These are phyloP conservation scores for Ophioninae sp. DNA, from an alignment of 2,888 invertebrate species.

Conservation along the genomic window DNA sequence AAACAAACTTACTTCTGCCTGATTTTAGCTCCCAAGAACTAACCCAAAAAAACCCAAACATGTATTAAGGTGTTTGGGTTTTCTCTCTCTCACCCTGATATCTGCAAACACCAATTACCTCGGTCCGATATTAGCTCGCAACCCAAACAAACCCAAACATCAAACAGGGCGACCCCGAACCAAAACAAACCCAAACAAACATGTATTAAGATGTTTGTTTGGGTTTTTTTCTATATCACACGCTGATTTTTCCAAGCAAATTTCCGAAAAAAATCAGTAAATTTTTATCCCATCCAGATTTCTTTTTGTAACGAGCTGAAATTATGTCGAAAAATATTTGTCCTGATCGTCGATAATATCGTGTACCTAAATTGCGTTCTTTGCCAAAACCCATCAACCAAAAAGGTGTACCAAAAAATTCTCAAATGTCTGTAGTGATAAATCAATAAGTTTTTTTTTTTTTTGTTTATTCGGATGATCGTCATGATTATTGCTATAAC, in stretches of 20 bases:
- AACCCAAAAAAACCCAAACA: background rate
- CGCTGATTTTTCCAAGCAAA: too few relatives aligned
- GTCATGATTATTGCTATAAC: conserved; percentile 54
- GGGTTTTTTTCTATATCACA: too few relatives aligned
- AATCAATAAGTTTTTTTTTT: background rate
- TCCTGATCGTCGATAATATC: background rate
- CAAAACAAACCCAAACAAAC: too few relatives aligned
- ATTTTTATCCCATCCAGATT: background rate
- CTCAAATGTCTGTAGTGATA: background rate
- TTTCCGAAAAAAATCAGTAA: background rate
- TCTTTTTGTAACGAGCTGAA: background rate
- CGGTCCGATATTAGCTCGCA: too few relatives aligned
- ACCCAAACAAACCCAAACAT: too few relatives aligned
- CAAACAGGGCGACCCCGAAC: too few relatives aligned
- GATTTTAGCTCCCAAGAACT: background rate
- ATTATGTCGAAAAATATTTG: too few relatives aligned
- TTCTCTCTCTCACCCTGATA: too few relatives aligned
- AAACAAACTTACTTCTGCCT: conserved; percentile 7
- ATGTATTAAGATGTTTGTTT: too few relatives aligned
- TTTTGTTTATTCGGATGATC: conserved; percentile 36
- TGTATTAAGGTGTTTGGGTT: too few relatives aligned
- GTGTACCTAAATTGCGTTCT: background rate
- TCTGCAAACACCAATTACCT: too few relatives aligned
- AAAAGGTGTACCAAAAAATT: background rate
- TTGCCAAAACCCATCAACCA: background rate